These are phyloP conservation scores for Engystomops pustulosus DNA, from an alignment of 2,113 vertebrate genomes.

Conservation along the genomic window DNA sequence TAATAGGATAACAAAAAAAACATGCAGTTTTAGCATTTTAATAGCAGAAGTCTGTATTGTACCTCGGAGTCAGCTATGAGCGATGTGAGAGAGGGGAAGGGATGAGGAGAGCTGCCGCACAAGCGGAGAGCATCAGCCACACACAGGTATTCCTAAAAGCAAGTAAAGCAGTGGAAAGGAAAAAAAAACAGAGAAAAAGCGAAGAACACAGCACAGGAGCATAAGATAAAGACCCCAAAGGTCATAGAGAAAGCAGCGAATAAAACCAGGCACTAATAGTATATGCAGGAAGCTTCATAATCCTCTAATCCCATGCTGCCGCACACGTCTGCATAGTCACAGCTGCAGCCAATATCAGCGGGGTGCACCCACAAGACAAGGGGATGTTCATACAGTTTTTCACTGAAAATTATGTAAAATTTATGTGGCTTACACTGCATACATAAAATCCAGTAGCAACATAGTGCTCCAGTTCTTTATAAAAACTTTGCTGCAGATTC, in stretches of 20 bases:
- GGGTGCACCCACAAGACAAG: neutral
- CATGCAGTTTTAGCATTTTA: neutral
- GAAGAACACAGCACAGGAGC: neutral
- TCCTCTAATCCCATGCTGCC: neutral
- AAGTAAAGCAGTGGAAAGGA: constrained; percentile 41
- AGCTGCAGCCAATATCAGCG: neutral
- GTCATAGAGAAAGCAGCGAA: neutral
- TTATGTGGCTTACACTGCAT: too few relatives aligned
- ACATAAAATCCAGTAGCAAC: too few relatives aligned
- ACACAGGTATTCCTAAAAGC: constrained; percentile 86
- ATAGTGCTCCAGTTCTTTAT: too few relatives aligned
- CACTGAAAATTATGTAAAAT: too few relatives aligned
- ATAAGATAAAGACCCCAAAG: neutral
- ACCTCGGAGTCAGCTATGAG: neutral
- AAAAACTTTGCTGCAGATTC: too few relatives aligned
- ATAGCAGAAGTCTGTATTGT: neutral
- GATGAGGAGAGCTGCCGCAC: constrained; percentile 70
- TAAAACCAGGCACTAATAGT: neutral
- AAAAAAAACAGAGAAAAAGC: neutral
- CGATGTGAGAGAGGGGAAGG: constrained; percentile 40
- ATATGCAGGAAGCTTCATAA: neutral
- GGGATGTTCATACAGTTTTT: too few relatives aligned
- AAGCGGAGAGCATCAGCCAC: constrained; percentile 89
- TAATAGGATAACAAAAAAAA: too few relatives aligned
- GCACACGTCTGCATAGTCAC: too few relatives aligned